Percentiles rank a stretch among this genome's conserved stretches.
Conservation (phyloP, 1,140 invertebrate genomes). For the Euura saliciscinereae region DNA sequence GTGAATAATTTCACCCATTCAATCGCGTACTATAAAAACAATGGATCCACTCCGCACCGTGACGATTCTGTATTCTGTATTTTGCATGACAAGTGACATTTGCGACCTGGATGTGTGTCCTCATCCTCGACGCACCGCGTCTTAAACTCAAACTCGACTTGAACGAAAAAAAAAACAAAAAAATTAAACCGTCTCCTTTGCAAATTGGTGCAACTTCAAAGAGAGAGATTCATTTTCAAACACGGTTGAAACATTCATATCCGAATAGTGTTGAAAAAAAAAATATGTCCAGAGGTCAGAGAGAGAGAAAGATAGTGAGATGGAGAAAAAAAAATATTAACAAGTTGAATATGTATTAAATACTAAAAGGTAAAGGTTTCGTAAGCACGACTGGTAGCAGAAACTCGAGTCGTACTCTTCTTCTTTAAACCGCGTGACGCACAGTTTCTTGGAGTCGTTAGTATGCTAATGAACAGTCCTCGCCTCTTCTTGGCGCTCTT, state of each 20-base stretch:
- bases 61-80: too few relatives aligned
- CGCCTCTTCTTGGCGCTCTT: constrained; percentile 28
- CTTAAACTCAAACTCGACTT: too few relatives aligned
- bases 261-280: too few relatives aligned
- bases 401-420: background rate
- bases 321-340: background rate
- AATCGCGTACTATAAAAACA: background rate
- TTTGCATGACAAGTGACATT: constrained; percentile 3
- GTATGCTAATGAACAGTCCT: constrained; percentile 55
- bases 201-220: too few relatives aligned
- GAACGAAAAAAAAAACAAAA: too few relatives aligned
- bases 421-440: constrained; percentile 33
- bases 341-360: background rate
- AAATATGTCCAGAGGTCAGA: background rate
- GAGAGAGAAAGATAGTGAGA: background rate
- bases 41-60: background rate
- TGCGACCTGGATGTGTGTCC: background rate
- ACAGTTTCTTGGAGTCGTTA: constrained; percentile 51
- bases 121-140: too few relatives aligned
- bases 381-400: background rate
- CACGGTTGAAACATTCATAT: too few relatives aligned
- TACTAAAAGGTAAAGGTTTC: background rate
- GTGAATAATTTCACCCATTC: too few relatives aligned
- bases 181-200: too few relatives aligned
- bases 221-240: too few relatives aligned